Evolutionary conservation across 2,797 vertebrate species (phyloP), one percentile per base, ranked within the genome.

Genomic region (Valencia hispanica): DNA sequence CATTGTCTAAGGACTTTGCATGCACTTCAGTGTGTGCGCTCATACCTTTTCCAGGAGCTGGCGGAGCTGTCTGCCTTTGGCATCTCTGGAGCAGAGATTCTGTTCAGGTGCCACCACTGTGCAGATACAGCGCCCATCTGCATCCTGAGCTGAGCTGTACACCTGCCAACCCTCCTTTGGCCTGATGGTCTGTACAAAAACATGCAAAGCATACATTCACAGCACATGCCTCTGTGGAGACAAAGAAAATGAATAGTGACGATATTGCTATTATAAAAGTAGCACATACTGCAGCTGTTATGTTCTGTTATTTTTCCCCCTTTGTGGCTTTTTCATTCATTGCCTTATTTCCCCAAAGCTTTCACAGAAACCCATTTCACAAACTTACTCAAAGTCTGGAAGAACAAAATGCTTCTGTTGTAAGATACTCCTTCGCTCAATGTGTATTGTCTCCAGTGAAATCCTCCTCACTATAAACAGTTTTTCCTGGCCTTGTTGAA

Each of bases 91-190:
- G 83, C 98, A 99, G 41, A 99, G 94, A 81, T 96, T 99, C 91
- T 99, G 98, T 86, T 99, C 98, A 1, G 98, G 98, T 74, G 98
- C 98, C 84, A 99, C 98, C 84, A 99, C 98, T 0, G 98, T 99
- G 91, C 98, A 99, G 93, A 99, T 97, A 89, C 98, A 99, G 36
- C 98, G 94, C 11, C 98, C 98, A 10, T 99, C 97, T 11, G 98
- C 97, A 88, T 99, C 98, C 92, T 99, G 98, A 2, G 98, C 97
- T 0, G 98, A 99, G 83, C 98, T 99, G 88, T 99, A 99, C 76
- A 99, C 98, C 92, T 99, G 98, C 98, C 98, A 99, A 51, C 98
- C 97, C 91, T 99, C 98, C 91, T 97, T 97, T 41, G 97, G 97
- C 79, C 97, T 96, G 70, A 99, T 96, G 84, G 98, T 97, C 98